Evolutionary conservation across 2,888 invertebrate species (phyloP), one percentile per base, ranked within the genome.

Genomic region (Amblyjoppa fuscipennis): DNA sequence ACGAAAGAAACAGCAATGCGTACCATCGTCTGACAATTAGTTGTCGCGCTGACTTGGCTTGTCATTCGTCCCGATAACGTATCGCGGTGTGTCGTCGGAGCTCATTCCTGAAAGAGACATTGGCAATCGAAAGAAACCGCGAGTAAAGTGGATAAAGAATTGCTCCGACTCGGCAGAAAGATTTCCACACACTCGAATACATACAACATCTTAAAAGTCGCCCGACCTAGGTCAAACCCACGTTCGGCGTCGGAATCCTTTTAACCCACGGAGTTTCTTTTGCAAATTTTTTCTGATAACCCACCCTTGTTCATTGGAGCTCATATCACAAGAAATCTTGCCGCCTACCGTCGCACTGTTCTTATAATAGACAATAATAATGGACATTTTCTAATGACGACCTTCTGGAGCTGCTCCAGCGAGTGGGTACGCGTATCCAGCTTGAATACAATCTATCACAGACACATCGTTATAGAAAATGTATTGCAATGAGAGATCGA

Each of bases 71-170:
- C 28, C 66, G 83, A 83, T 83, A 83, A 80, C 49, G 45, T 80
- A 83, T 83, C 83, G 64, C 34, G 59, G 41, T 45, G 13, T 11
- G 64, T 49, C 51, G 66, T 31, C 11, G 68, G 31, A 81, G 69
- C 49, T 34, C 59, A 75, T 73, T 56, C 53, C 41, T 16, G 69
- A 45, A 73, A 49, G 34, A 86, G 83, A 74, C 87, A 87, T 83
- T 85, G 87, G 73, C 79, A 83, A 85, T 87, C 79, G 64, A 78
- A 77, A 85, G 85, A 87, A 73, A 70, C 76, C 59, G 45, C 34
- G 38, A 66, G 20, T 66, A 20, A 61, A 70, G 38, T 34, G 66
- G 71, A 68, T 69, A 25, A 28, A 20, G 38, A 34, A 34, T 41
- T 20, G 28, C 59, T 25, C 11, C 25, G 56, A 56, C 56, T 25